These are phyloP conservation scores for Caenorhabditis plicata DNA, from an alignment of 2,888 invertebrate genomes.

Conservation along the genomic window DNA sequence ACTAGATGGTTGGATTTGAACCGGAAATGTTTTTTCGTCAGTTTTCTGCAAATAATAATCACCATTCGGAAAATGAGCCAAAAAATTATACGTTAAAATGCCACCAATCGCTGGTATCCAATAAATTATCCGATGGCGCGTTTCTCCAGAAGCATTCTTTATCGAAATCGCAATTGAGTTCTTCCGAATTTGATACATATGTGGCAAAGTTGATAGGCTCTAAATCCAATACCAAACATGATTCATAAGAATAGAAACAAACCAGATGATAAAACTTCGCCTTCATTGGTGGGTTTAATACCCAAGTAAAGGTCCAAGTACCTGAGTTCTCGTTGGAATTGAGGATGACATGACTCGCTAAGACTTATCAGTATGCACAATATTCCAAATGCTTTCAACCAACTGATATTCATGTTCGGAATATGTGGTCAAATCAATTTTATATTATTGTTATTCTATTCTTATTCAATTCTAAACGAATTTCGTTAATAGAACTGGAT, in stretches of 20 bases:
- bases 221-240: conserved; percentile 11
- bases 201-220: conserved; percentile 40
- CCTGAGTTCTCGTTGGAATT: conserved; percentile 58
- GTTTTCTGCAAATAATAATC: conserved; percentile 37
- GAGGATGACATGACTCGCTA: conserved; percentile 39
- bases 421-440: too few relatives aligned
- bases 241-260: background rate
- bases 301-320: conserved; percentile 63
- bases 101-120: conserved; percentile 64
- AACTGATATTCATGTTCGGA: too few relatives aligned
- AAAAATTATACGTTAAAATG: conserved; percentile 43
- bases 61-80: background rate
- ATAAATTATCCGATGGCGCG: conserved; percentile 50
- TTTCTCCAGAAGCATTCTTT: conserved; percentile 60
- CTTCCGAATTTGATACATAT: conserved; percentile 50
- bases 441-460: too few relatives aligned
- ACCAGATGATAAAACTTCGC: conserved; percentile 53
- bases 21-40: conserved; percentile 59
- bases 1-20: conserved; percentile 60
- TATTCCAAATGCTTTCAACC: too few relatives aligned
- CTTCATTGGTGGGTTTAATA: conserved; percentile 56
- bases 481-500: too few relatives aligned
- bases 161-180: conserved; percentile 56
- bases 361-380: too few relatives aligned
- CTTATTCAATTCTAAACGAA: too few relatives aligned